phyloP scores from a whole-genome alignment of 2,797 vertebrate genomes.

The Megalops cyprinoides region DNA sequence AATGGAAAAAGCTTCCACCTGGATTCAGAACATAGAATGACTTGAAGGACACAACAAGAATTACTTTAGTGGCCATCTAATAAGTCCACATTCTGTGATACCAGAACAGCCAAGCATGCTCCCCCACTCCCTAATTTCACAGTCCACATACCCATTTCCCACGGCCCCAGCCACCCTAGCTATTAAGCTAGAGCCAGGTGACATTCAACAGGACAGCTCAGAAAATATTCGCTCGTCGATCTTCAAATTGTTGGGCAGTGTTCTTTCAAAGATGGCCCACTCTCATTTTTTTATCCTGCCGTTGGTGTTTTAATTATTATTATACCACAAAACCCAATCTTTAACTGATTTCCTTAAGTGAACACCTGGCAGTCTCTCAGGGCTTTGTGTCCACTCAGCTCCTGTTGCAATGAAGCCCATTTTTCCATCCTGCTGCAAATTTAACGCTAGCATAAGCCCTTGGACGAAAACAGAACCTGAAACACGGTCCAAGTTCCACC shows the following conservation, averaged over 20 bases:
- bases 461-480: not conserved
- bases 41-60: too few relatives aligned
- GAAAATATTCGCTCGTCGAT: too few relatives aligned
- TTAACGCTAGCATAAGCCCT: not conserved
- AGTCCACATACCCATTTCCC: too few relatives aligned
- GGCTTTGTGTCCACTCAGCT: constrained; percentile 24
- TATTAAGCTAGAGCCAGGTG: too few relatives aligned
- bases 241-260: not conserved
- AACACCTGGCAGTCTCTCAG: constrained; percentile 12
- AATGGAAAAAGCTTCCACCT: not conserved
- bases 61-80: too few relatives aligned
- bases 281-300: not conserved
- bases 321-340: not conserved
- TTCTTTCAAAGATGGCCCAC: not conserved
- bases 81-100: too few relatives aligned
- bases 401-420: not conserved
- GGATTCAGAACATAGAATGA: too few relatives aligned
- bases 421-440: not conserved
- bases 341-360: constrained; percentile 34
- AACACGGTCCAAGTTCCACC: not conserved
- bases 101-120: too few relatives aligned
- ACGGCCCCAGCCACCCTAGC: too few relatives aligned
- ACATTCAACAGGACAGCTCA: too few relatives aligned
- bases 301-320: constrained; percentile 11
- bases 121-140: too few relatives aligned